These are phyloP conservation scores for Rhizomys pruinosus DNA, from an alignment of 2,113 vertebrate species.

Conservation along the genomic window DNA sequence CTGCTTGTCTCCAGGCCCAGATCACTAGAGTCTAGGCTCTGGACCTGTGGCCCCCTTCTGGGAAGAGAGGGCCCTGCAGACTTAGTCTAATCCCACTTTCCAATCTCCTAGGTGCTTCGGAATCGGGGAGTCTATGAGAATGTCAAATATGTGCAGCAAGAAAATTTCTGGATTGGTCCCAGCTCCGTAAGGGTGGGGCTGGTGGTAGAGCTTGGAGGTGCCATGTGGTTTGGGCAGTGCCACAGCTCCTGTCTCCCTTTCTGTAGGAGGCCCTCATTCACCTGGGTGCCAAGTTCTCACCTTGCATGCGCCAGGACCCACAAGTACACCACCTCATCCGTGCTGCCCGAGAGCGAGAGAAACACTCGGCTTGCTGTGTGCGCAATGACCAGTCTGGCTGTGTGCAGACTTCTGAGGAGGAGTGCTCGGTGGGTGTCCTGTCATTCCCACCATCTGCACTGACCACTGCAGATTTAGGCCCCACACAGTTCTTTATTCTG, in stretches of 20 bases:
- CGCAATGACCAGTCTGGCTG: conserved; percentile 97
- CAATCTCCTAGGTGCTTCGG: conserved; percentile 91
- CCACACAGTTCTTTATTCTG: too few relatives aligned
- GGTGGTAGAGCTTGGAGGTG: not conserved
- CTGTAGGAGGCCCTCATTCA: conserved; percentile 96
- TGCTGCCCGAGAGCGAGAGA: conserved; percentile 91
- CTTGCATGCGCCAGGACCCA: conserved; percentile 97
- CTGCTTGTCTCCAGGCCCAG: rapidly evolving
- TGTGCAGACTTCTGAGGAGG: conserved; percentile 95
- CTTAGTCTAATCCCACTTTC: not conserved
- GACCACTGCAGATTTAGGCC: not conserved
- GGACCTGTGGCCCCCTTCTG: not conserved
- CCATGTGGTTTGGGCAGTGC: not conserved
- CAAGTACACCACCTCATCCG: conserved; percentile 95
- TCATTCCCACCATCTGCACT: too few relatives aligned
- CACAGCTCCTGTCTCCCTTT: not conserved
- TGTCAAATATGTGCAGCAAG: conserved; percentile 98
- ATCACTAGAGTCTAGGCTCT: not conserved
- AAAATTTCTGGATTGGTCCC: conserved; percentile 99
- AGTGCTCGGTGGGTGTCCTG: conserved; percentile 93
- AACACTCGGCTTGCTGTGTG: conserved; percentile 96
- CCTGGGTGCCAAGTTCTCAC: conserved; percentile 98
- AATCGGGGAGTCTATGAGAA: conserved; percentile 99
- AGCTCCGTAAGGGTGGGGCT: conserved; percentile 90
- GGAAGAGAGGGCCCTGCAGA: not conserved